Conservation (phyloP, 1,140 invertebrate species). For the Drosophila serrata region DNA sequence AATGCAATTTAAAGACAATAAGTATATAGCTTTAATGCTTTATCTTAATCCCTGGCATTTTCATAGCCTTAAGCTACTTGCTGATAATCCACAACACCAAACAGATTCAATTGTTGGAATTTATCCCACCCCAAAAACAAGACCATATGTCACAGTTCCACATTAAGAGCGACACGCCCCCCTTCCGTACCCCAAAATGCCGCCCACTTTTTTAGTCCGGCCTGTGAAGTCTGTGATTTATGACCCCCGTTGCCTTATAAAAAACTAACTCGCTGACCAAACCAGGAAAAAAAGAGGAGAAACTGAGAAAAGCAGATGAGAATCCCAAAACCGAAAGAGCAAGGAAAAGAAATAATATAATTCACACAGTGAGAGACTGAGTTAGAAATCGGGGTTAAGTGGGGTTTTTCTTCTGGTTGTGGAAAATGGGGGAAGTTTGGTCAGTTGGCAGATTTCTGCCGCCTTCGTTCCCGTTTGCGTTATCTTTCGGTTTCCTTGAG, state of each 20-base stretch:
- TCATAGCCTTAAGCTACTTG: constrained; percentile 6
- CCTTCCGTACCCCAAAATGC: constrained; percentile 12
- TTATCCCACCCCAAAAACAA: constrained; percentile 19
- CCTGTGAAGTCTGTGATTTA: constrained; percentile 45
- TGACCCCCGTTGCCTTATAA: constrained; percentile 39
- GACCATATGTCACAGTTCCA: constrained; percentile 46
- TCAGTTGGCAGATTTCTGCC: constrained; percentile 50
- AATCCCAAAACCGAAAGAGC: constrained; percentile 25
- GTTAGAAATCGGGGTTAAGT: constrained; percentile 54
- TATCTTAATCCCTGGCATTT: constrained; percentile 7
- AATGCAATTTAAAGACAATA: constrained; percentile 1
- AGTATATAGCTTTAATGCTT: background rate
- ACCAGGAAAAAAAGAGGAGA: constrained; percentile 25
- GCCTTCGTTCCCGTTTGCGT: constrained; percentile 13
- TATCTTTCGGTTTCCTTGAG: constrained; percentile 30
- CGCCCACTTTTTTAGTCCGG: constrained; percentile 23
- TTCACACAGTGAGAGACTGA: constrained; percentile 48
- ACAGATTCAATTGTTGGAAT: constrained; percentile 46
- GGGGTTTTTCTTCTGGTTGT: constrained; percentile 27
- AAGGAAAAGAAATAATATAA: constrained; percentile 53
- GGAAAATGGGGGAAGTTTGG: constrained; percentile 14
- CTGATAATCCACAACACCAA: constrained; percentile 8
- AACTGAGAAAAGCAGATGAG: constrained; percentile 10
- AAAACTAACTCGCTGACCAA: constrained; percentile 66
- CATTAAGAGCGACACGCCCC: constrained; percentile 40